A percentile compares a stretch with the other conserved stretches of the same genome.
Conservation (phyloP, 2,888 invertebrate species). For the Pandemis corylana region DNA sequence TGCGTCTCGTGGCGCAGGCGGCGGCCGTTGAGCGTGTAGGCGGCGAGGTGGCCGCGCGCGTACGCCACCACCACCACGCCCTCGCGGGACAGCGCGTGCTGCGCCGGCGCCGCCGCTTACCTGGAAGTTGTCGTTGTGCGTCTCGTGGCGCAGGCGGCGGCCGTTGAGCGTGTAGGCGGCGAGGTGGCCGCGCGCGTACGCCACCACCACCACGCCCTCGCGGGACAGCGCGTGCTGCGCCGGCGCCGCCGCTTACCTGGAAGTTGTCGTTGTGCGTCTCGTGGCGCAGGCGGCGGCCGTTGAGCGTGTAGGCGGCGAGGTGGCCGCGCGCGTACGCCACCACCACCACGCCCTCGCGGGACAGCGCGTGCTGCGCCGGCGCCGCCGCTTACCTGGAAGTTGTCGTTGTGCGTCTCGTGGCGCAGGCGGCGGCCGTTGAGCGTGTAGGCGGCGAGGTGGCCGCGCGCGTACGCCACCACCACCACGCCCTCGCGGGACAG, state of each 20-base stretch:
- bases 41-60: constrained; percentile 95
- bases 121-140: constrained; percentile 98
- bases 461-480: constrained; percentile 96
- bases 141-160: constrained; percentile 93
- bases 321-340: constrained; percentile 97
- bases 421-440: constrained; percentile 96
- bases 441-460: constrained; percentile 96
- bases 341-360: constrained; percentile 97
- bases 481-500: constrained; percentile 98
- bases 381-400: no score
- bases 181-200: constrained; percentile 96
- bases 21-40: constrained; percentile 97
- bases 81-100: constrained; percentile 97
- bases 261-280: constrained; percentile 98
- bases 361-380: constrained; percentile 96
- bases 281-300: constrained; percentile 94
- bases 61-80: constrained; percentile 98
- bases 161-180: constrained; percentile 98
- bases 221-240: constrained; percentile 97
- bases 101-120: constrained; percentile 92
- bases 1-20: constrained; percentile 95
- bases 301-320: constrained; percentile 97
- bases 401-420: constrained; percentile 96
- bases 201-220: constrained; percentile 97
- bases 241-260: constrained; percentile 90